Conservation (phyloP, 2,113 vertebrate genomes). For the Cricetomys ansorgei region DNA sequence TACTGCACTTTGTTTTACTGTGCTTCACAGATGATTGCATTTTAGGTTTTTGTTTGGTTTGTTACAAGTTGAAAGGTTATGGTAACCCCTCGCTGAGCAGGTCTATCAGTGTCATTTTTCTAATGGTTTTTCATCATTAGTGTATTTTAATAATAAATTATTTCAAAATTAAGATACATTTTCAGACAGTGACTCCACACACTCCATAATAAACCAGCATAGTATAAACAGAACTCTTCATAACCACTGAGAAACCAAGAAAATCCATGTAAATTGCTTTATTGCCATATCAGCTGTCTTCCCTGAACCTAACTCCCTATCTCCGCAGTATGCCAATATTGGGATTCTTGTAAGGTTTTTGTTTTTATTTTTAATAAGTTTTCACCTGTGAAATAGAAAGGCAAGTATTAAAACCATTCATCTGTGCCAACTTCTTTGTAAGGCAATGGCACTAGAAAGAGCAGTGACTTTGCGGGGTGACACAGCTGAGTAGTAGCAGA, state of each 20-base stretch:
- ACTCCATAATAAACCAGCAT: not conserved
- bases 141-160: not conserved
- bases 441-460: not conserved
- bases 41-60: not conserved
- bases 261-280: not conserved
- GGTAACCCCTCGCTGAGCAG: not conserved
- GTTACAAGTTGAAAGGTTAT: not conserved
- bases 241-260: not conserved
- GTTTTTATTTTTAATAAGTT: not conserved
- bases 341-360: not conserved
- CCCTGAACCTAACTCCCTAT: not conserved
- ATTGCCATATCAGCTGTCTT: not conserved
- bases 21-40: not conserved
- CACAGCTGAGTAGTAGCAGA: not conserved
- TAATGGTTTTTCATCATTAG: not conserved
- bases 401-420: not conserved
- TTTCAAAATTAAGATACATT: slow-evolving; percentile 7
- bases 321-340: not conserved
- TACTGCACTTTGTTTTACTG: not conserved
- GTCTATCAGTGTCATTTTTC: not conserved
- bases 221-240: not conserved
- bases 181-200: not conserved
- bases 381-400: not conserved
- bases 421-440: not conserved
- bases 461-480: not conserved